A percentile compares a stretch with the other conserved stretches of the same genome.
Conservation (phyloP, 2,888 invertebrate genomes). For the Drosophila kambysellisi region DNA sequence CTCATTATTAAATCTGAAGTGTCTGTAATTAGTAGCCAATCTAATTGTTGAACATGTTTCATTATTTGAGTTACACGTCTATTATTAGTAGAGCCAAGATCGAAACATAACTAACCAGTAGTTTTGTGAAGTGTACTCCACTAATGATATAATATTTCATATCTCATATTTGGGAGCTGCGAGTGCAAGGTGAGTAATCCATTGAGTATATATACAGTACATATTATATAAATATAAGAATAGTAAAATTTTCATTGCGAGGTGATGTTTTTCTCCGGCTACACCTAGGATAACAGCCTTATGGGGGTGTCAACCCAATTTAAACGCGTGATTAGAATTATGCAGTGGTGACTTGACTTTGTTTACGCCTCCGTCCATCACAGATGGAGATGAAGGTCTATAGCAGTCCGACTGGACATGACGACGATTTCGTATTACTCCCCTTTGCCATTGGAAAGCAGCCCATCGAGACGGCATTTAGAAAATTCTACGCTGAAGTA, state of each 20-base stretch:
- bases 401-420: background rate
- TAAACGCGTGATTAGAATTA: background rate
- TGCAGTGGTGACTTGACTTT: background rate
- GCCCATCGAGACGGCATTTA: accelerated
- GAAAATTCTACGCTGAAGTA: too few species aligned
- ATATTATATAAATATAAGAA: accelerated
- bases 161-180: background rate
- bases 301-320: background rate
- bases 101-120: background rate
- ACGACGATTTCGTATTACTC: background rate
- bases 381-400: background rate
- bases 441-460: background rate
- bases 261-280: background rate
- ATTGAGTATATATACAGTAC: background rate
- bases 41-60: background rate
- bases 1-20: background rate
- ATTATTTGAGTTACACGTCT: background rate
- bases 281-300: slow-evolving; percentile 11
- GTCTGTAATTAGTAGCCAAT: background rate
- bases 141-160: background rate
- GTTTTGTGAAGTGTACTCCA: background rate
- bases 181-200: background rate
- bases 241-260: slow-evolving; percentile 8
- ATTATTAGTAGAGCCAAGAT: background rate
- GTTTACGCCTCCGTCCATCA: background rate